Conservation (phyloP, 2,113 vertebrate species). For the Tenebrosternarchus preto region DNA sequence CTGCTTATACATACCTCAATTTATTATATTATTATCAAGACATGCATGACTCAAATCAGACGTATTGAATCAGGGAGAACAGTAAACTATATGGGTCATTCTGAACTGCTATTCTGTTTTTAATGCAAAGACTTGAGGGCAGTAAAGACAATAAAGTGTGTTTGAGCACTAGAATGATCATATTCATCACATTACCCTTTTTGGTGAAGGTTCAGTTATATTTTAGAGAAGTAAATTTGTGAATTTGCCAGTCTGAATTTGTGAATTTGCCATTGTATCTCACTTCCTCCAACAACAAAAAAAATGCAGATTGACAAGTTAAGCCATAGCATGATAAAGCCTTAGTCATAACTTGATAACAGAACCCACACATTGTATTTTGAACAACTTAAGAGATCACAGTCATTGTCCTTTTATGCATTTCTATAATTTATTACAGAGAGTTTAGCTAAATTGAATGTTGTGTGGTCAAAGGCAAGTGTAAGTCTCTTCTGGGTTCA, state of each 20-base stretch:
- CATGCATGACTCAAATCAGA: background rate
- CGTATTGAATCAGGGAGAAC: background rate
- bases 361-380: background rate
- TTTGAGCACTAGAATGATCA: no score
- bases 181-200: no score
- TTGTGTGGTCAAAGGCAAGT: slow-evolving; percentile 28
- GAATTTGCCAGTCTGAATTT: background rate
- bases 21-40: background rate
- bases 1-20: background rate
- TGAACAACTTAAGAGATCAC: background rate
- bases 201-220: background rate
- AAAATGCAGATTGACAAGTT: no score
- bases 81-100: no score
- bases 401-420: slow-evolving; percentile 19
- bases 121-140: no score
- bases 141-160: no score
- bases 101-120: no score
- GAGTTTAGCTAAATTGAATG: slow-evolving; percentile 24
- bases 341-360: background rate
- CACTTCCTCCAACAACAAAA: background rate
- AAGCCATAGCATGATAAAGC: background rate
- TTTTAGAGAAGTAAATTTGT: background rate
- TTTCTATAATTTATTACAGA: slow-evolving; percentile 27
- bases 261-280: background rate
- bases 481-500: slow-evolving; percentile 38